Base-by-base conservation (phyloP, 2,797 vertebrate genomes). In the Notolabrus celidotus region DNA sequence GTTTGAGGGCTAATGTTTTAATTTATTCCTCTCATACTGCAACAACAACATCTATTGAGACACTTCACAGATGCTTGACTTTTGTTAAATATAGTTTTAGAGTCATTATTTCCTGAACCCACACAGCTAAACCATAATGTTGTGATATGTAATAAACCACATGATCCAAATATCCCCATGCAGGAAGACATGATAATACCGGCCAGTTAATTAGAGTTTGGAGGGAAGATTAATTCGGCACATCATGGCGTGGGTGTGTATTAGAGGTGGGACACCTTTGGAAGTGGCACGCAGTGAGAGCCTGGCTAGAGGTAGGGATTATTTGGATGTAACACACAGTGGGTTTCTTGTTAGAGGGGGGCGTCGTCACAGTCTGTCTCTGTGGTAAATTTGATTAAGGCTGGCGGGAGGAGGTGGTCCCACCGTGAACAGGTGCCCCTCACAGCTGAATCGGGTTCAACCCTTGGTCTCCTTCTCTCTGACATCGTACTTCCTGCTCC, bases 341-440 rank as follows among this genome's bases (percentile, higher is more conserved):
- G 69, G 88, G 90, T 86, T 88, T 86, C 89, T 87, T 91, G 86
- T 92, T 89, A 73, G 89, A 86, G 77, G 90, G 86, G 89, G 88
- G 86, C 16, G 82, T 84, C 47, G 57, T 85, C 88, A 79, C 90
- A 86, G 89, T 86, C 86, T 85, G 89, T 83, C 91, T 89, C 90
- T 82, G 85, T 89, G 89, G 92, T 91, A 88, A 90, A 93, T 91
- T 93, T 92, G 92, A 92, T 93, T 94, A 93, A 83, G 90, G 84
- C 86, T 85, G 89, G 90, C 87, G 86, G 92, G 87, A 84, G 88
- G 90, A 89, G 84, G 77, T 60, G 76, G 81, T 90, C 92, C 83
- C 67, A 73, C 89, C 25, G 88, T 87, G 92, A 94, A 93, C 93
- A 95, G 93, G 93, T 94, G 93, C 93, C 92, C 90, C 90, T 92